Percentiles rank a stretch among this genome's conserved stretches.
phyloP scores from a whole-genome alignment of 2,888 invertebrate species.

The Charanyca ferruginea region DNA sequence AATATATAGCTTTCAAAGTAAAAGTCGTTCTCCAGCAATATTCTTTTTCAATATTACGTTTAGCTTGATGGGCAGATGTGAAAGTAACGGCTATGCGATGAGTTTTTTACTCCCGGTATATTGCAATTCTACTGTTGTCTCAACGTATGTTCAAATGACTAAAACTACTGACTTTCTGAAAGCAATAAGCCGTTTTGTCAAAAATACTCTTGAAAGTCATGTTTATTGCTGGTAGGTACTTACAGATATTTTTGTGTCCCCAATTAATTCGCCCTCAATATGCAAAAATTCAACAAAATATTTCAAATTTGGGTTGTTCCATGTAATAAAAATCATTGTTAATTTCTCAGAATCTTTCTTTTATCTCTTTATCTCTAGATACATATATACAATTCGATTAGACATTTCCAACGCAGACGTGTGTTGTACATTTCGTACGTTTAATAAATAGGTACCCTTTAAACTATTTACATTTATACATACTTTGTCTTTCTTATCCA shows the following conservation, averaged over 20 bases:
- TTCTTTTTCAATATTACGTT: no score
- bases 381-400: conserved; percentile 80
- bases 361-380: conserved; percentile 80
- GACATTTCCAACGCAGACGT: conserved; percentile 69
- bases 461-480: conserved; percentile 78
- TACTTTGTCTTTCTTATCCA: conserved; percentile 67
- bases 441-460: conserved; percentile 78
- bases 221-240: neutral
- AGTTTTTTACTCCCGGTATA: no score
- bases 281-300: neutral
- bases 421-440: conserved; percentile 70
- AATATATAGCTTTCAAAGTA: no score
- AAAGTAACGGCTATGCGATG: no score
- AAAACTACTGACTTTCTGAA: no score
- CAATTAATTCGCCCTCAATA: neutral
- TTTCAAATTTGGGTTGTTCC: neutral
- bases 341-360: conserved; percentile 75
- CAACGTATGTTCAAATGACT: no score
- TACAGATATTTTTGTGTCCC: neutral
- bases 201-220: neutral
- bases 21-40: no score
- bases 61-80: no score
- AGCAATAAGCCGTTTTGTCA: neutral
- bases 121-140: no score
- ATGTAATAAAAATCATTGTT: conserved; percentile 64